A percentile compares a stretch with the other conserved stretches of the same genome.
These are phyloP conservation scores for Leuctra nigra DNA, from an alignment of 2,888 invertebrate genomes.

Conservation along the genomic window DNA sequence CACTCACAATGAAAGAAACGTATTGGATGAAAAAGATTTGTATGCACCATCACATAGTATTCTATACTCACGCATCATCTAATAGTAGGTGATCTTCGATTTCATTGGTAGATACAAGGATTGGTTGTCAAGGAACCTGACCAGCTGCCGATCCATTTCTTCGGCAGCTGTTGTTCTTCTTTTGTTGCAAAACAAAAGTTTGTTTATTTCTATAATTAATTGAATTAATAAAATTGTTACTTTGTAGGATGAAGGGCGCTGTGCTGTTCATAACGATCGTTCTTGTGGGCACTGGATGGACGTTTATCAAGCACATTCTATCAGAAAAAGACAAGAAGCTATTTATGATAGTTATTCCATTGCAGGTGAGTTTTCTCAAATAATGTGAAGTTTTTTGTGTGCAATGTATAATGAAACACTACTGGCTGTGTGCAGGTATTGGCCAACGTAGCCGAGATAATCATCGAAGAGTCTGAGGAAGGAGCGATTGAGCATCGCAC, in stretches of 20 bases:
- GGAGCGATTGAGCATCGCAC: conserved; percentile 83
- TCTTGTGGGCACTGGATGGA: conserved; percentile 97
- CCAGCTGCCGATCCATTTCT: too few species aligned
- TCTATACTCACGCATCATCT: too few species aligned
- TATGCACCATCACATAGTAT: too few species aligned
- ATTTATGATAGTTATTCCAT: conserved; percentile 94
- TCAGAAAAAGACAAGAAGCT: conserved; percentile 95
- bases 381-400: neutral
- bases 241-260: conserved; percentile 73
- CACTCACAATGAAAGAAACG: too few species aligned
- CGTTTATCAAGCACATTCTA: conserved; percentile 95
- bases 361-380: conserved; percentile 61
- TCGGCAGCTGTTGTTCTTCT: too few species aligned
- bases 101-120: too few species aligned
- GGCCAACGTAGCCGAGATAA: conserved; percentile 95
- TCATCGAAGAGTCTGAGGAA: conserved; percentile 83
- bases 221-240: neutral
- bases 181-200: too few species aligned
- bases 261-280: conserved; percentile 94
- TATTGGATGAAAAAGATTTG: too few species aligned
- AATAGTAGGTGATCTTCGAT: too few species aligned
- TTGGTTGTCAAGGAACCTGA: too few species aligned
- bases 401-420: neutral
- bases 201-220: too few species aligned
- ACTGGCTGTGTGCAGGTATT: conserved; percentile 60